Percentiles rank a stretch among this genome's conserved stretches.
Evolutionary conservation across 2,113 vertebrate genomes (phyloP).

Genomic region (Nestor notabilis): DNA sequence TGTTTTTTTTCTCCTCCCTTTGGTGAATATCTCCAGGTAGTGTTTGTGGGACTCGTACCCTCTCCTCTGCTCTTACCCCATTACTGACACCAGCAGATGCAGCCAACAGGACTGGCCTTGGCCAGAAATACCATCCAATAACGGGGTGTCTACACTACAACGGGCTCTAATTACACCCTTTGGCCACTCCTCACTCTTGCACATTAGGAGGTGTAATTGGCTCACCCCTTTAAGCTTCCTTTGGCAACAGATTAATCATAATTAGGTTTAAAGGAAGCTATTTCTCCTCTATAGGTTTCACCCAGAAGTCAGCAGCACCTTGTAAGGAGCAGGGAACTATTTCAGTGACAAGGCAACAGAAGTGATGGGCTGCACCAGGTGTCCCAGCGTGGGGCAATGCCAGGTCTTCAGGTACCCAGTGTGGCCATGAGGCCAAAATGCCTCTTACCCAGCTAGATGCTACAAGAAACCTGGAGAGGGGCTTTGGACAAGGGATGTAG

Average conservation of each 20-base stretch:
- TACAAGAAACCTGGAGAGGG: neutral
- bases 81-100: neutral
- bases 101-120: neutral
- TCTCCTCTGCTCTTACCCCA: neutral
- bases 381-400: neutral
- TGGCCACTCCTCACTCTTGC: neutral
- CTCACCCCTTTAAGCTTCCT: conserved; percentile 2
- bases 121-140: neutral
- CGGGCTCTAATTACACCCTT: neutral
- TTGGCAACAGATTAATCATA: conserved; percentile 12
- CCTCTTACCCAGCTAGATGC: neutral
- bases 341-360: neutral
- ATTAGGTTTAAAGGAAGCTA: neutral
- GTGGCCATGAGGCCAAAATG: fast-evolving
- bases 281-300: neutral
- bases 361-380: neutral
- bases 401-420: neutral
- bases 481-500: neutral
- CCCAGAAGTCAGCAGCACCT: neutral
- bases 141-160: fast-evolving
- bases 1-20: neutral
- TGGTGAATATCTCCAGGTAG: neutral
- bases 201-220: neutral
- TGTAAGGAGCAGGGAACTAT: neutral
- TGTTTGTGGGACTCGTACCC: fast-evolving